Percentiles rank a stretch among this genome's conserved stretches.
Evolutionary conservation across 2,888 invertebrate genomes (phyloP).

Genomic region (Polymixis flavicincta): DNA sequence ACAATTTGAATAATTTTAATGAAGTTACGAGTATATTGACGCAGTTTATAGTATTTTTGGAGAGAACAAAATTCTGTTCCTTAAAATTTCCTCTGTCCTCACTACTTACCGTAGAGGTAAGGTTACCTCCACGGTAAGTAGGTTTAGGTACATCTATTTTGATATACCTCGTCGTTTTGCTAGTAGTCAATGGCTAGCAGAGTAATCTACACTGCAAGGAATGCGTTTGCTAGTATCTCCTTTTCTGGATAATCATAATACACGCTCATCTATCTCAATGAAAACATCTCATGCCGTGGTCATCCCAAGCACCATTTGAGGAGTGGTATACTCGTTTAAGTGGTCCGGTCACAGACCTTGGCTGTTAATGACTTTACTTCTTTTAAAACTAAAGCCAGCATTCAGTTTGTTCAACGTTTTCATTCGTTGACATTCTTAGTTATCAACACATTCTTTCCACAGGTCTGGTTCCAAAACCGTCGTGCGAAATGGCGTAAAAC

Average conservation of each 20-base stretch:
- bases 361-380: background rate
- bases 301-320: background rate
- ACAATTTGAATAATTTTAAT: background rate
- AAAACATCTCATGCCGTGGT: background rate
- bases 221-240: background rate
- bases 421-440: background rate
- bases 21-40: background rate
- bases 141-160: too few species aligned
- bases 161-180: background rate
- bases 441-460: constrained; percentile 64
- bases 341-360: background rate
- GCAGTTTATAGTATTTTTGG: background rate
- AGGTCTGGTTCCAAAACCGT: constrained; percentile 99
- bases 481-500: constrained; percentile 99
- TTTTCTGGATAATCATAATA: background rate
- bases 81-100: background rate
- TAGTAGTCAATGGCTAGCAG: background rate
- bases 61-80: background rate
- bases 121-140: too few species aligned
- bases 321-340: background rate
- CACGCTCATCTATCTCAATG: background rate
- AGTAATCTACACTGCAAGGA: background rate
- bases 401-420: background rate
- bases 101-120: background rate
- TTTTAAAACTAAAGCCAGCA: background rate